Base-by-base conservation (phyloP, 2,797 vertebrate species). In the Pampus argenteus region DNA sequence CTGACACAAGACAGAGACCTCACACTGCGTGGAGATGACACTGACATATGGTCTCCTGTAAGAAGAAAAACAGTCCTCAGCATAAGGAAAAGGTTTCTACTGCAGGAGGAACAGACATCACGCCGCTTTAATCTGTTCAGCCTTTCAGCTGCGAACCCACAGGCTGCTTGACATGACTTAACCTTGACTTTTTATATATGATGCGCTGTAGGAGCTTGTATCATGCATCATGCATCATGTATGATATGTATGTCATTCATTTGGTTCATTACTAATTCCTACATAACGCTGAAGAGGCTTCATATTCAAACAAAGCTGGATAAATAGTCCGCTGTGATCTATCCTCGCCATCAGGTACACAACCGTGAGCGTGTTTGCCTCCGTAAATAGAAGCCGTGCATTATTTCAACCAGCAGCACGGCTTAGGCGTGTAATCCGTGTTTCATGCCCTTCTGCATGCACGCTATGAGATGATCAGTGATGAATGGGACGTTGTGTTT, bases 401-500 rank as follows among this genome's bases (percentile, higher is more conserved):
- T 65, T 44, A 31, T 69, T 68, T 73, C 36, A 44, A 29, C 17
- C 18, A n/a, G 28, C 15, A 47, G 13, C 75, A 47, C 15, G 9
- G 73, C 36, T 67, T 34, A 68, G 42, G 50, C 58, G 40, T 65
- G 79, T 84, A 81, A 89, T 85, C 66, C 52, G 0, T 20, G 17
- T 58, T 66, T 22, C 26, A 7, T 17, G 50, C 57, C 42, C 50
- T 22, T 22, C 38, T 66, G 71, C 77, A 71, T n/a, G 58, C 18
- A 40, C 31, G 62, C 47, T 6, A 54, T 6, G 5, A 29, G 22
- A 69, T 23, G 48, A 63, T 58, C 48, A 23, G 47, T 9, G 42
- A 54, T 50, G 22, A 56, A 51, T 25, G 15, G 34, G n/a, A 13
- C 11, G 25, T 1, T 18, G 9, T 56, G 70, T 80, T 71, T 71